Conservation (phyloP, 2,888 invertebrate species). For the Odontomyia ornata region DNA sequence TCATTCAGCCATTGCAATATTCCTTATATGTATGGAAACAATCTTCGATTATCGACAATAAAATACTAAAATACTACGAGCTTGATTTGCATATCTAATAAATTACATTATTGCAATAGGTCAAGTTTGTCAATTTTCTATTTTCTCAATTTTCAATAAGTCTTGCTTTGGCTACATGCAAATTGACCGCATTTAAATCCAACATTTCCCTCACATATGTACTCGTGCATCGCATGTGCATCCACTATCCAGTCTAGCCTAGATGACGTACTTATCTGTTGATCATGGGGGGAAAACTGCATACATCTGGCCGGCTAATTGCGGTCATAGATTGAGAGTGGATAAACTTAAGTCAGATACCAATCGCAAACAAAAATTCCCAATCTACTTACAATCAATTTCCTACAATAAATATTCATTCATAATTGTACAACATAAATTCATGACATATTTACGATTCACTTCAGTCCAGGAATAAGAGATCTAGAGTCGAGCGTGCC, state of each 20-base stretch:
- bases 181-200: not conserved
- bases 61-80: conserved; percentile 12
- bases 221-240: not conserved
- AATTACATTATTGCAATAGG: conserved; percentile 33
- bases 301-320: no score
- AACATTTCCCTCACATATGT: no score
- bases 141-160: conserved; percentile 13
- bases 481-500: no score
- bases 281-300: no score
- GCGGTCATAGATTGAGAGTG: not conserved
- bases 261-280: no score
- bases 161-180: not conserved
- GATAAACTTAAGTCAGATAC: not conserved
- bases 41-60: conserved; percentile 12
- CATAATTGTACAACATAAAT: conserved; percentile 44
- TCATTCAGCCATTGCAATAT: not conserved
- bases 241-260: no score
- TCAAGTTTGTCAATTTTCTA: conserved; percentile 20
- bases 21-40: not conserved
- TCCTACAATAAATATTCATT: conserved; percentile 44
- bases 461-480: no score
- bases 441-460: conserved; percentile 38
- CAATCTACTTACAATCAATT: conserved; percentile 40
- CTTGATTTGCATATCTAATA: conserved; percentile 32
- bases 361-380: not conserved